These are phyloP conservation scores for Saimiri boliviensis DNA, from an alignment of 2,113 vertebrate species.

Conservation along the genomic window DNA sequence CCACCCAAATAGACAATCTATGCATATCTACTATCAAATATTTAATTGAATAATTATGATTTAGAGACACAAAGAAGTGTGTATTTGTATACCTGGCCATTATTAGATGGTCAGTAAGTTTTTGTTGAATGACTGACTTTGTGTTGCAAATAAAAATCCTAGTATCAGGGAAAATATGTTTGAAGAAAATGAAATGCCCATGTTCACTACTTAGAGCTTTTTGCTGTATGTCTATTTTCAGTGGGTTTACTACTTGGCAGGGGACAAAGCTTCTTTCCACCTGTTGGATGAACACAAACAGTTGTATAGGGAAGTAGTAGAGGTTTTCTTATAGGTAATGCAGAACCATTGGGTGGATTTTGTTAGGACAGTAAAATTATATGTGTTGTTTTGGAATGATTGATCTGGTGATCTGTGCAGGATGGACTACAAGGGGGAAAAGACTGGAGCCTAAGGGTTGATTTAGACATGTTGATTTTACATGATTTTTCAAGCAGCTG, in stretches of 20 bases:
- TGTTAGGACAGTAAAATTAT: not conserved
- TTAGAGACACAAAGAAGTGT: not conserved
- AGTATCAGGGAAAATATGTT: not conserved
- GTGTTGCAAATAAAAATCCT: slow-evolving; percentile 34
- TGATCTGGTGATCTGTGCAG: not conserved
- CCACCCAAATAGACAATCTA: not conserved
- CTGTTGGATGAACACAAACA: not conserved
- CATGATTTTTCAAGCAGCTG: not conserved
- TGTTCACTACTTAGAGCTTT: not conserved
- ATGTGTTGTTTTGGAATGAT: not conserved
- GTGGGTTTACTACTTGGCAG: not conserved
- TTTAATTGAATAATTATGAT: not conserved
- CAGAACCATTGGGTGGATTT: not conserved
- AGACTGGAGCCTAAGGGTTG: not conserved
- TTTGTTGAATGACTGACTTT: slow-evolving; percentile 18
- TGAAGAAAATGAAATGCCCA: not conserved
- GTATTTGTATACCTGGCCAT: not conserved
- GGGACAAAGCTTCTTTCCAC: not conserved
- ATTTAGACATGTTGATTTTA: not conserved
- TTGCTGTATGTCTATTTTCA: not conserved
- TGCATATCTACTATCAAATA: not conserved
- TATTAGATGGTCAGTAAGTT: not conserved
- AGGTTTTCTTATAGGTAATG: not conserved
- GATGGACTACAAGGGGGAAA: not conserved
- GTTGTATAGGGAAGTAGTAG: not conserved